Percentiles rank a stretch among this genome's conserved stretches.
These are phyloP conservation scores for Enteromius unitaeniatus DNA, from an alignment of 2,797 vertebrate species.

Conservation along the genomic window DNA sequence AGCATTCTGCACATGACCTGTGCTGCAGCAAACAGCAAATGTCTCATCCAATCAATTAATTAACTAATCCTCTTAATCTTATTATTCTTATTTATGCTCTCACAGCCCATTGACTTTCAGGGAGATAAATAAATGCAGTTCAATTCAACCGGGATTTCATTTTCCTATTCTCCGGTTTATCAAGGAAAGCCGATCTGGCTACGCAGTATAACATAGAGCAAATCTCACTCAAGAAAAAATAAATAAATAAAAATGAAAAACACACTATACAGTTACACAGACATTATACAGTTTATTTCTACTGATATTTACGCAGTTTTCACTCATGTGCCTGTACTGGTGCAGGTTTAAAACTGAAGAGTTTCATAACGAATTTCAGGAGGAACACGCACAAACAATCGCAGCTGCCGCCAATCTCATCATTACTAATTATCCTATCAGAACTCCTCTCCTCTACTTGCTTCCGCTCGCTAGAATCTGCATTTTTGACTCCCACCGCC, in stretches of 20 bases:
- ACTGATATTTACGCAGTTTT: neutral
- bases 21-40: conserved; percentile 34
- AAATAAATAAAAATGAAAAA: neutral
- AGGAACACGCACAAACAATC: too few relatives aligned
- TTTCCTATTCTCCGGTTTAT: conserved; percentile 16
- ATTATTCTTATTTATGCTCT: conserved; percentile 49
- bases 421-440: too few relatives aligned
- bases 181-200: conserved; percentile 5
- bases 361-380: too few relatives aligned
- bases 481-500: too few relatives aligned
- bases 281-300: neutral
- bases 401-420: too few relatives aligned
- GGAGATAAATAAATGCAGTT: conserved; percentile 39
- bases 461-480: too few relatives aligned
- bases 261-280: too few relatives aligned
- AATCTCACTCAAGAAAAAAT: neutral
- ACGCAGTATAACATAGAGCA: neutral
- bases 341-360: neutral
- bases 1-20: conserved; percentile 19
- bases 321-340: neutral
- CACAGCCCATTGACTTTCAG: conserved; percentile 37
- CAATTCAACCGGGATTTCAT: conserved; percentile 13
- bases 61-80: conserved; percentile 52
- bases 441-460: too few relatives aligned
- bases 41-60: conserved; percentile 44